These are phyloP conservation scores for Girardinus metallicus DNA, from an alignment of 2,797 vertebrate species.

Conservation along the genomic window DNA sequence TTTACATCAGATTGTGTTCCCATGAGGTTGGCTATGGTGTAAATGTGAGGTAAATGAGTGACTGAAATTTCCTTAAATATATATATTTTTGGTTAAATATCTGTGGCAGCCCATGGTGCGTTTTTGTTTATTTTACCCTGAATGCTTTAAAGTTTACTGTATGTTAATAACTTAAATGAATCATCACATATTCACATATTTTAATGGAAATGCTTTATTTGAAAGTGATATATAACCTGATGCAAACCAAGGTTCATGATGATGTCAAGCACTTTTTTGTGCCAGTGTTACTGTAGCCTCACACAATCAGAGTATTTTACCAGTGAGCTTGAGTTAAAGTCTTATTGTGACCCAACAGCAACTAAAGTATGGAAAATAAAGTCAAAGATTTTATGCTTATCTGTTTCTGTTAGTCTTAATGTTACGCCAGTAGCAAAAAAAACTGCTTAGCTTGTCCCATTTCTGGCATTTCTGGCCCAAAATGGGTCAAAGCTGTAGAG, in stretches of 20 bases:
- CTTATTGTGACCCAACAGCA: constrained; percentile 47
- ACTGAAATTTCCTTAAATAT: constrained; percentile 35
- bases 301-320: constrained; percentile 33
- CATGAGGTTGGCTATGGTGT: constrained; percentile 33
- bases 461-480: constrained; percentile 38
- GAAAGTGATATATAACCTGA: constrained; percentile 51
- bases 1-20: constrained; percentile 52
- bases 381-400: constrained; percentile 21
- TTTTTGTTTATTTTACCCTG: constrained; percentile 30
- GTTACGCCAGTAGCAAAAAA: constrained; percentile 45
- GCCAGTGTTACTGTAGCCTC: constrained; percentile 66
- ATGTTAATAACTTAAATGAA: constrained; percentile 4
- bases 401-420: constrained; percentile 38
- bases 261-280: constrained; percentile 74
- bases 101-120: constrained; percentile 30
- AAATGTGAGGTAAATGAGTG: constrained; percentile 53
- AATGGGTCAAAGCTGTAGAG: constrained; percentile 42
- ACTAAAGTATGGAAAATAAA: constrained; percentile 33
- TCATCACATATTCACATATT: constrained; percentile 21
- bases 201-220: constrained; percentile 30
- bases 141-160: constrained; percentile 21
- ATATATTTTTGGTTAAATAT: constrained; percentile 21
- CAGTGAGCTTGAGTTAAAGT: constrained; percentile 35
- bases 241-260: constrained; percentile 64
- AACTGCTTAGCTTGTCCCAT: constrained; percentile 33